Evolutionary conservation across 2,888 invertebrate species (phyloP), one percentile per base, ranked within the genome.

Genomic region (Beris morrisii): DNA sequence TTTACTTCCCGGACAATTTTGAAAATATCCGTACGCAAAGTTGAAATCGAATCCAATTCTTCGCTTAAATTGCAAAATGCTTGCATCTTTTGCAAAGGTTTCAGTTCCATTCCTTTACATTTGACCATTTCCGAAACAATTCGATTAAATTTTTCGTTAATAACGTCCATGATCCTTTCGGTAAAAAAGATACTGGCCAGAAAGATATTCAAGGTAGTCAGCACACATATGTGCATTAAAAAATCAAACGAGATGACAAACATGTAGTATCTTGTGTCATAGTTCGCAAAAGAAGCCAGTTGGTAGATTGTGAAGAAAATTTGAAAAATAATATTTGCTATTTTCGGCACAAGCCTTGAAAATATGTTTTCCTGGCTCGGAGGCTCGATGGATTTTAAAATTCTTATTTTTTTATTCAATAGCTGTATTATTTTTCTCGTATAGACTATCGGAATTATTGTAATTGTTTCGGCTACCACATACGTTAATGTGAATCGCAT

Each of bases 131-230:
- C 22, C 4, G 30, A 28, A 9, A 53, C 43, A 30, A 63, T 52
- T 52, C 22, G 31, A 4, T 63, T n/a, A 9, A 50, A 9, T 43
- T 22, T 5, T n/a, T n/a, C 52, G 30, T 63, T 63, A 11, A 53
- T 46, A 31, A 46, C 44, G 11, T 43, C 22, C 4, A 63, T 53
- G 38, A 63, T 53, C 4, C 63, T 53, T 31, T 43, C 63, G n/a
- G 53, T 52, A 15, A 63, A 22, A 31, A 63, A 50, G 22, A 63
- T 46, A 22, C 63, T 30, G n/a, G 53, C 13, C 44, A 53, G 53
- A 11, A 52, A 52, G 13, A 50, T 63, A 22, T 52, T 63, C 43
- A 63, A 11, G 7, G 38, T 38, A 38, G 9, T 38, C 9, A 38
- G 9, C 38, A 38, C 38, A 9, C 7, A 38, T 7, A 3, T 5